Base-by-base conservation (phyloP, 2,113 vertebrate genomes). In the Phoxinus phoxinus region DNA sequence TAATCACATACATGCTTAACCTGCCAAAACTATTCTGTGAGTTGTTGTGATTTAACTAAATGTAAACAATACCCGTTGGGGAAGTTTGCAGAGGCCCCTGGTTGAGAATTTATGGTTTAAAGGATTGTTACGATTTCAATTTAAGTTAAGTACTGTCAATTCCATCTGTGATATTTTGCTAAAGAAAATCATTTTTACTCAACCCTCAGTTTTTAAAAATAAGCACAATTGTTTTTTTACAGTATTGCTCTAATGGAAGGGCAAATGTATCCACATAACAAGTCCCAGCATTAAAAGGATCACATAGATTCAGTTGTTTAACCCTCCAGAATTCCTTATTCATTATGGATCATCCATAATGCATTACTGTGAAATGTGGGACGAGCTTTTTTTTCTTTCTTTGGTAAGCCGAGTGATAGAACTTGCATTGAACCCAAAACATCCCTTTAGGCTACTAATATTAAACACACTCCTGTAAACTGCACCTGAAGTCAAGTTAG, bases 261-360 rank as follows among this genome's bases (percentile, higher is more conserved):
- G 7, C 17, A 69, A 35, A 9, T 69, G 0, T 41, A 71, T 41
- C 67, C 67, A 56, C 21, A 23, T 10, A 71, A 21, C 1, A 23
- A 71, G 6, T 71, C 35, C 3, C 21, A 41, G 35, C 21, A n/a
- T 41, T 72, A 72, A 37, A 41, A 35, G 1, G 23, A 71, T 71
- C 21, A 6, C 21, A 1, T 41, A n/a, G 21, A n/a, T 11, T 71
- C 67, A 71, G 67, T 72, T 41, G 35, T 71, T 37, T 72, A 41
- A 41, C 10, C 69, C 9, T 35, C 69, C 6, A 11, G 69, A 72
- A 72, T 41, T 19, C 69, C 35, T 72, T 72, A 41, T 71, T n/a
- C 4, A 71, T 72, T 41, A 72, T 41, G 35, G n/a, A 12, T 72
- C 35, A 41, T 72, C 35, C 69, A 72, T 72, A 72, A 72, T 72